Conservation (phyloP, 1,140 invertebrate genomes). For the Euura saliciscinereae region DNA sequence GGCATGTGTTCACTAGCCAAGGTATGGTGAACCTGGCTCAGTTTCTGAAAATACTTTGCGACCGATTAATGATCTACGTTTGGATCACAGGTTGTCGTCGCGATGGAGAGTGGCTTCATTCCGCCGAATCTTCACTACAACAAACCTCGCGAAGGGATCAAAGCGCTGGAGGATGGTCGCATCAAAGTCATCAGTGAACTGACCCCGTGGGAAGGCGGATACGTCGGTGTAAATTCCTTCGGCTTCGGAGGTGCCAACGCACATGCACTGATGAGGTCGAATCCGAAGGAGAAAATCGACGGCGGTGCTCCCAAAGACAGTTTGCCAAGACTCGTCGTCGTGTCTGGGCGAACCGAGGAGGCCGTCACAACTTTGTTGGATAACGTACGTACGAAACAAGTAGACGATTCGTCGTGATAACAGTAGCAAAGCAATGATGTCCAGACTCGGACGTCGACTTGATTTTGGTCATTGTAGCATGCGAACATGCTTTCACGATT, state of each 20-base stretch:
- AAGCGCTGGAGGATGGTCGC: conserved; percentile 64
- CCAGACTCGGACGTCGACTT: too few species aligned
- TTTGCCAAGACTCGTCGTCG: conserved; percentile 57
- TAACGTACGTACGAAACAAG: conserved; percentile 30
- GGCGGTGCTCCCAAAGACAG: conserved; percentile 29
- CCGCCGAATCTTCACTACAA: conserved; percentile 73
- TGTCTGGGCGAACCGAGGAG: conserved; percentile 66
- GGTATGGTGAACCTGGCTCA: conserved; percentile 46
- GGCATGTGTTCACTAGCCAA: conserved; percentile 82
- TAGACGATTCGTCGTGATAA: too few species aligned
- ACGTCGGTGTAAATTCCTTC: conserved; percentile 74
- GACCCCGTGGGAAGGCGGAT: conserved; percentile 62
- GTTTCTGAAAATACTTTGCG: not conserved
- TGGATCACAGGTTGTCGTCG: conserved; percentile 34
- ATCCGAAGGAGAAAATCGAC: conserved; percentile 41
- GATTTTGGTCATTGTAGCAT: too few species aligned
- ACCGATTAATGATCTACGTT: too few species aligned
- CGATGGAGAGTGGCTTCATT: conserved; percentile 66
- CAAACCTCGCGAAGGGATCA: conserved; percentile 68
- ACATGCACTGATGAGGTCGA: conserved; percentile 65
- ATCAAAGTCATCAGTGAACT: conserved; percentile 66
- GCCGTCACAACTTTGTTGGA: conserved; percentile 55
- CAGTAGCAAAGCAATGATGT: too few species aligned
- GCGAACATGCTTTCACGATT: not conserved
- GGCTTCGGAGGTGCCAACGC: conserved; percentile 74